Conservation (phyloP, 1,140 invertebrate species). For the Neomicropteryx cornuta region DNA sequence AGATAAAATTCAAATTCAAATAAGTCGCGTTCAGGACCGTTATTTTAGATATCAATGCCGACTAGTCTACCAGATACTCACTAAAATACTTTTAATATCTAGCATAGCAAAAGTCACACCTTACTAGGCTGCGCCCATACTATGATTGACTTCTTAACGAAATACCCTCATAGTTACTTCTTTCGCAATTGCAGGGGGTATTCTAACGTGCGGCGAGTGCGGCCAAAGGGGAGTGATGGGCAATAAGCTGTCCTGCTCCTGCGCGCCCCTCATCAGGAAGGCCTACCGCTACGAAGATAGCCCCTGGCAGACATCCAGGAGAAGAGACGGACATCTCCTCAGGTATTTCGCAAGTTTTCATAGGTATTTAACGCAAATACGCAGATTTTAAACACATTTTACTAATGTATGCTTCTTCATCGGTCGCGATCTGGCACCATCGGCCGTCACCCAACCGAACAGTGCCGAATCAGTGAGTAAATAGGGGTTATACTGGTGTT, state of each 20-base stretch:
- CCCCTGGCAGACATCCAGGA: slow-evolving; percentile 77
- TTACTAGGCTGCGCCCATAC: no score
- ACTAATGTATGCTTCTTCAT: neutral
- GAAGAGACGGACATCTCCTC: slow-evolving; percentile 82
- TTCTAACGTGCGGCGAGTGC: slow-evolving; percentile 41
- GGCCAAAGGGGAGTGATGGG: slow-evolving; percentile 65
- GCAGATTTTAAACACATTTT: no score
- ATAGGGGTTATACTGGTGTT: neutral
- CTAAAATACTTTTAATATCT: no score
- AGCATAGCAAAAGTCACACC: no score
- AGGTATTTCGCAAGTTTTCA: no score
- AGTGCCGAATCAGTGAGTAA: neutral
- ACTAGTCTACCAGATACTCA: no score
- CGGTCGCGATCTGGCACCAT: neutral
- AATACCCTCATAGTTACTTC: no score
- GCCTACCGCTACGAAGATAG: slow-evolving; percentile 90
- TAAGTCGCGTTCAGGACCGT: neutral
- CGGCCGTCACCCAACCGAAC: neutral
- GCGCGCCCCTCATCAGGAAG: slow-evolving; percentile 86
- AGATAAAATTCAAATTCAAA: neutral
- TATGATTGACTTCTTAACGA: no score
- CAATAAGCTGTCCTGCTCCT: slow-evolving; percentile 91
- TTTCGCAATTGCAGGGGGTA: slow-evolving; percentile 29
- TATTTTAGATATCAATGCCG: no score
- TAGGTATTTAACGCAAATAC: slow-evolving; percentile 1